Conservation (phyloP, 1,140 invertebrate genomes). For the Ectropis grisescens region DNA sequence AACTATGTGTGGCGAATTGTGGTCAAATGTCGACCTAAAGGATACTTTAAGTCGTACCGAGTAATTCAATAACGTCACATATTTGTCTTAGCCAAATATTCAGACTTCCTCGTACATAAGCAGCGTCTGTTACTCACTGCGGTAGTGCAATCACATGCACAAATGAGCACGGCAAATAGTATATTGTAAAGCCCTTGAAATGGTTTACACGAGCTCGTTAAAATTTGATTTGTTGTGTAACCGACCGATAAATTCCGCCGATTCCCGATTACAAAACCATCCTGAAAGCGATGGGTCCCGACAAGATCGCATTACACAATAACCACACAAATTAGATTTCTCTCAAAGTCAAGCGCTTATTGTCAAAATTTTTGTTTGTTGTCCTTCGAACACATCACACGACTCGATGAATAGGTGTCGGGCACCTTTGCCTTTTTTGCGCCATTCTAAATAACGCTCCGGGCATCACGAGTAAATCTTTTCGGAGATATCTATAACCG, state of each 20-base stretch:
- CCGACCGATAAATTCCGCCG: conserved; percentile 53
- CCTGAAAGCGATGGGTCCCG: conserved; percentile 26
- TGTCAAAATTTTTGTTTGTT: conserved; percentile 56
- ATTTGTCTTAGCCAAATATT: too few relatives aligned
- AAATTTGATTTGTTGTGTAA: conserved; percentile 66
- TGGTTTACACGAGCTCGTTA: conserved; percentile 54
- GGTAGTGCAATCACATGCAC: conserved; percentile 49
- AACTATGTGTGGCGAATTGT: too few relatives aligned
- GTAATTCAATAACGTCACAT: too few relatives aligned
- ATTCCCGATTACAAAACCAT: conserved; percentile 32
- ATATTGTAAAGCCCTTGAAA: conserved; percentile 29
- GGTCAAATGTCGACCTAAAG: too few relatives aligned
- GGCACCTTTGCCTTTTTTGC: conserved; percentile 33
- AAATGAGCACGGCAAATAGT: conserved; percentile 29
- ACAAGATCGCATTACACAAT: conserved; percentile 58
- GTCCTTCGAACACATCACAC: conserved; percentile 46
- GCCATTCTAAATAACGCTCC: too few relatives aligned
- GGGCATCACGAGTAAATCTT: too few relatives aligned
- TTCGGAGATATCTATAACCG: too few relatives aligned
- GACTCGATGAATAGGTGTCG: conserved; percentile 46
- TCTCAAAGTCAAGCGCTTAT: conserved; percentile 60
- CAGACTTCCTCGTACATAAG: too few relatives aligned
- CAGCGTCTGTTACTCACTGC: conserved; percentile 21
- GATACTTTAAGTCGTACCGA: too few relatives aligned
- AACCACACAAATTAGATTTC: conserved; percentile 67